Conservation (phyloP, 1,140 invertebrate genomes). For the Brachystomella parvula region DNA sequence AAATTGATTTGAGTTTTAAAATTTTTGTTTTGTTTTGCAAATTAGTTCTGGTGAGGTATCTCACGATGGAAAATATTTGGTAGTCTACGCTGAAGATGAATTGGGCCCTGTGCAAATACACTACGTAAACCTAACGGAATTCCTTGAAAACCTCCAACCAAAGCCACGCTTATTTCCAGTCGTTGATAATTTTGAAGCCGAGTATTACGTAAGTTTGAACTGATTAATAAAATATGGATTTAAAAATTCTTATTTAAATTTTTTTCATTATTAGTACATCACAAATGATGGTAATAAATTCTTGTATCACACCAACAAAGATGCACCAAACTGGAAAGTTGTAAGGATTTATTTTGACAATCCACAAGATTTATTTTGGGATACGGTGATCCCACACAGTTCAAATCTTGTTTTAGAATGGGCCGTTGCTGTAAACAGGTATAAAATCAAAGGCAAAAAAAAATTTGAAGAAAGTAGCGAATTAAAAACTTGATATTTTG, state of each 20-base stretch:
- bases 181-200: constrained; percentile 11
- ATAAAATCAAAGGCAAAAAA: background rate
- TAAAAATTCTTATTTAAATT: background rate
- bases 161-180: background rate
- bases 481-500: background rate
- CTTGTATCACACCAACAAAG: constrained; percentile 20
- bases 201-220: constrained; percentile 11
- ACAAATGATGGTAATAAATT: constrained; percentile 24
- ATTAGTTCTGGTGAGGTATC: constrained; percentile 45
- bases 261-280: constrained; percentile 53
- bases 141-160: background rate
- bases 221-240: background rate
- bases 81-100: constrained; percentile 41
- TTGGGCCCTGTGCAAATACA: constrained; percentile 20
- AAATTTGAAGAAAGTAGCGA: background rate
- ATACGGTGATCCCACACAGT: constrained; percentile 75
- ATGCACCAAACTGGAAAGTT: constrained; percentile 22
- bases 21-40: background rate
- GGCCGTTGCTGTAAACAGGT: constrained; percentile 65
- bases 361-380: constrained; percentile 73
- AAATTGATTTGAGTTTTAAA: constrained; percentile 1
- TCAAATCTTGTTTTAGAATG: constrained; percentile 79
- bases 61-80: constrained; percentile 52
- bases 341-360: constrained; percentile 27
- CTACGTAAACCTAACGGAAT: constrained; percentile 7